Evolutionary conservation across 2,113 vertebrate species (phyloP).

Genomic region (Strigops habroptila): DNA sequence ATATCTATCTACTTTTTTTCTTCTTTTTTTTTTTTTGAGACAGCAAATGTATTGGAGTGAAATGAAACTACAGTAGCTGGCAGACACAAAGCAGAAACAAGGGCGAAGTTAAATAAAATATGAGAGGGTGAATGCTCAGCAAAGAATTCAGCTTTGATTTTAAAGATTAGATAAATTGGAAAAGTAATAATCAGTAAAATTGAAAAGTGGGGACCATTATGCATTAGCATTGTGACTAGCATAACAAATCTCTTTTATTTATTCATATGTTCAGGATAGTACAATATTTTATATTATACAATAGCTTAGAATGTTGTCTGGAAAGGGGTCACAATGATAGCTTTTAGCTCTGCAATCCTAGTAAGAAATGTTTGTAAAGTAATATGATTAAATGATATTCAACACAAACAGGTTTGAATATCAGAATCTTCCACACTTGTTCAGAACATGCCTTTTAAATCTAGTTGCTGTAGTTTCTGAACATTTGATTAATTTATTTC

Average conservation of each 20-base stretch:
- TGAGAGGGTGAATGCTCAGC: not conserved
- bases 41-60: constrained; percentile 7
- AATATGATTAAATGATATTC: not conserved
- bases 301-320: constrained; percentile 1
- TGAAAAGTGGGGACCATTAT: constrained; percentile 57
- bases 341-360: not conserved
- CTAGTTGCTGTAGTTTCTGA: not conserved
- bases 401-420: not conserved
- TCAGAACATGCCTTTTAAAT: not conserved
- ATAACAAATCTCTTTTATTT: constrained; percentile 41
- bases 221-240: constrained; percentile 52
- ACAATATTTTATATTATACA: constrained; percentile 18
- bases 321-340: not conserved
- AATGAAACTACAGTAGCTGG: constrained; percentile 16
- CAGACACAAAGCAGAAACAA: constrained; percentile 28
- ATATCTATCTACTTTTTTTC: not conserved
- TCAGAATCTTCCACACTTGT: not conserved
- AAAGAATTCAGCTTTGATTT: constrained; percentile 42
- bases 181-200: constrained; percentile 70
- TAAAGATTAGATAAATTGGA: constrained; percentile 65
- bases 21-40: not conserved
- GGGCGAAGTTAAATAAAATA: constrained; percentile 23
- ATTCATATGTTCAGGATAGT: constrained; percentile 3
- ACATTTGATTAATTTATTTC: not conserved
- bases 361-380: not conserved